Conservation (phyloP, 2,888 invertebrate species). For the Pycnomerus fuliginosus region DNA sequence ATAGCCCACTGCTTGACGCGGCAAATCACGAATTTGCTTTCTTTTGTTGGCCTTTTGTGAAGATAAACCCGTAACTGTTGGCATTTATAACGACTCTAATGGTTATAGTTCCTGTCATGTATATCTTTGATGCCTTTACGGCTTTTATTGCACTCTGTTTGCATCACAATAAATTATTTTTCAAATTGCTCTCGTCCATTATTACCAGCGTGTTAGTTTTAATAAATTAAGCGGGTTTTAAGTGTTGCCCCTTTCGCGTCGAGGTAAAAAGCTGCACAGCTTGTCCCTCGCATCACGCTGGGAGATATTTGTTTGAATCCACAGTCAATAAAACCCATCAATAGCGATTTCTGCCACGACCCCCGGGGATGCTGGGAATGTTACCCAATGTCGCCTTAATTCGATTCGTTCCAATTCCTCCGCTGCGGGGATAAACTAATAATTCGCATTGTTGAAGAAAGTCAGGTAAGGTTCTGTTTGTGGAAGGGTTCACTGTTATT, state of each 20-base stretch:
- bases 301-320: slow-evolving; percentile 41
- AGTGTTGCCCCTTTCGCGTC: slow-evolving; percentile 3
- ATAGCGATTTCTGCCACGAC: slow-evolving; percentile 36
- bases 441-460: slow-evolving; percentile 32
- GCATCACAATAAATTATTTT: slow-evolving; percentile 34
- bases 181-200: slow-evolving; percentile 27
- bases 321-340: slow-evolving; percentile 39
- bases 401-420: slow-evolving; percentile 41
- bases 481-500: slow-evolving; percentile 41
- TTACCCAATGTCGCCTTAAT: slow-evolving; percentile 35
- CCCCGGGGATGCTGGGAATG: slow-evolving; percentile 40
- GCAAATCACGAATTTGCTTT: slow-evolving; percentile 49
- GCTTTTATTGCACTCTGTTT: slow-evolving; percentile 19
- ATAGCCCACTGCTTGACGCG: slow-evolving; percentile 46
- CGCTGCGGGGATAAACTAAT: slow-evolving; percentile 44
- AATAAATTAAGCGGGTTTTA: slow-evolving; percentile 7
- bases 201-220: too few species aligned
- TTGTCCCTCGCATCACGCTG: slow-evolving; percentile 42
- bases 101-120: slow-evolving; percentile 44
- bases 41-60: slow-evolving; percentile 45
- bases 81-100: slow-evolving; percentile 48
- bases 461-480: slow-evolving; percentile 37
- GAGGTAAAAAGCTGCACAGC: slow-evolving; percentile 36
- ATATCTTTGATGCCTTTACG: slow-evolving; percentile 31
- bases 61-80: slow-evolving; percentile 47